Percentiles rank a stretch among this genome's conserved stretches.
These are phyloP conservation scores for Phycodurus eques DNA, from an alignment of 2,113 vertebrate genomes.

Conservation along the genomic window DNA sequence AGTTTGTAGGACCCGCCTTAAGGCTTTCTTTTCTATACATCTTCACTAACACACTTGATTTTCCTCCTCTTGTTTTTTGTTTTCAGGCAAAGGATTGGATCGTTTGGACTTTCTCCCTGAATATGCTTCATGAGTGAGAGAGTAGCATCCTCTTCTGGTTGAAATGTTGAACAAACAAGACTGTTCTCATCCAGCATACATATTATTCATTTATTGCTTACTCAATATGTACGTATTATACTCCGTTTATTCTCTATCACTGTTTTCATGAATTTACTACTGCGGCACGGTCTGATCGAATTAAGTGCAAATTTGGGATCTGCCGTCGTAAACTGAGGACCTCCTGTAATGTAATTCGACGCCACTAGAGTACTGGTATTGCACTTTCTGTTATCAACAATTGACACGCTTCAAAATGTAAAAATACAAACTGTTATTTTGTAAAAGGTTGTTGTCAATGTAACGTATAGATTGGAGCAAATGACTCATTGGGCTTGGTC, in stretches of 20 bases:
- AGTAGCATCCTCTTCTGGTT: constrained; percentile 74
- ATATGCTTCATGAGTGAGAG: constrained; percentile 51
- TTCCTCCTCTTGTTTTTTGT: background rate
- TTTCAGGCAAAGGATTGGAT: background rate
- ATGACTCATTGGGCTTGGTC: too few relatives aligned
- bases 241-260: background rate
- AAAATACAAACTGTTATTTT: background rate
- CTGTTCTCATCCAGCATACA: background rate
- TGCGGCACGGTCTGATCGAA: background rate
- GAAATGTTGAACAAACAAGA: constrained; percentile 27
- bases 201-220: too few relatives aligned
- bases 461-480: too few relatives aligned
- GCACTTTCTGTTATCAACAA: background rate
- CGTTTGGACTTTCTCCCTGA: background rate
- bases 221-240: too few relatives aligned
- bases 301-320: too few relatives aligned
- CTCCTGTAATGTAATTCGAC: background rate
- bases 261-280: background rate
- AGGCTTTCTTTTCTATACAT: background rate
- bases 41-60: background rate
- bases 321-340: background rate
- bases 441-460: too few relatives aligned
- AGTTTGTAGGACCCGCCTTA: background rate
- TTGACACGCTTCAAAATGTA: background rate
- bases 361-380: background rate